These are phyloP conservation scores for Trematomus loennbergii DNA, from an alignment of 2,113 vertebrate species.

Conservation along the genomic window DNA sequence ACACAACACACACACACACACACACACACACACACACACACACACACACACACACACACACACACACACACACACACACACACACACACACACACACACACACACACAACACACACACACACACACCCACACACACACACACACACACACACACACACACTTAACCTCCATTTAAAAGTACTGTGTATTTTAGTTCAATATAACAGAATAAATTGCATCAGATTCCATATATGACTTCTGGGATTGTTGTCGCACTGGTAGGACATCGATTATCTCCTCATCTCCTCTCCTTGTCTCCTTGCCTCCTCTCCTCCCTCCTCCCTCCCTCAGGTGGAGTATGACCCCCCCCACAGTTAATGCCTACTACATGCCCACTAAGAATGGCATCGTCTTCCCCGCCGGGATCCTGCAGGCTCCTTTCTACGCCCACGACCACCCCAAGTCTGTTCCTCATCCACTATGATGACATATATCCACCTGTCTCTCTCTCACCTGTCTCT, in stretches of 20 bases:
- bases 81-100: too few relatives aligned
- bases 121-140: too few relatives aligned
- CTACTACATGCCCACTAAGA: constrained; percentile 98
- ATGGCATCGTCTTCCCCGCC: constrained; percentile 96
- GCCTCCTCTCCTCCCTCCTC: neutral
- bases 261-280: constrained; percentile 1
- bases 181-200: too few relatives aligned
- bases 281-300: neutral
- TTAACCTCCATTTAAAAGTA: too few relatives aligned
- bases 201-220: too few relatives aligned
- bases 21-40: neutral
- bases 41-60: too few relatives aligned
- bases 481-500: neutral
- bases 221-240: neutral
- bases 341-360: constrained; percentile 98
- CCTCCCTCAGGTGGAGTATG: constrained; percentile 94
- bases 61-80: too few relatives aligned
- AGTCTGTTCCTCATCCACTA: constrained; percentile 83
- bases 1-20: neutral
- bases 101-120: too few relatives aligned
- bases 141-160: too few relatives aligned
- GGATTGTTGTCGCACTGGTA: neutral
- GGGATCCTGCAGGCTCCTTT: constrained; percentile 98
- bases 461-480: neutral
- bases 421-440: constrained; percentile 94